Evolutionary conservation across 2,888 invertebrate species (phyloP).

Genomic region (Drosophila siamana): DNA sequence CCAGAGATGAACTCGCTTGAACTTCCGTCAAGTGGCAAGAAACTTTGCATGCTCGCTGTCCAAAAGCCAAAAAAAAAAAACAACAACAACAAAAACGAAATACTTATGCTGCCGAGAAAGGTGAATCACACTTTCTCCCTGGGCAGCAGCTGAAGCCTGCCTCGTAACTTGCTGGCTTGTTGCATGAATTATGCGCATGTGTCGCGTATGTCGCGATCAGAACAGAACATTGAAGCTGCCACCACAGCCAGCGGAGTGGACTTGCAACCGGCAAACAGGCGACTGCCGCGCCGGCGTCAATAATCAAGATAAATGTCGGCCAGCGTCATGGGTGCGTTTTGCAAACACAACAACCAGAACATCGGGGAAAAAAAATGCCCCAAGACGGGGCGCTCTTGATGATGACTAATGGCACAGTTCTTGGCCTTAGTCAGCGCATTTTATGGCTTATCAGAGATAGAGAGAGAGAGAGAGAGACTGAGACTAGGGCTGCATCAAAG

Average conservation of each 20-base stretch:
- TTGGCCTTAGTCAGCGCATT: slow-evolving; percentile 74
- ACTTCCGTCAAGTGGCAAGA: slow-evolving; percentile 60
- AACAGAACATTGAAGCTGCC: slow-evolving; percentile 20
- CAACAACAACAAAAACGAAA: neutral
- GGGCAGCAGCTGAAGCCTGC: slow-evolving; percentile 27
- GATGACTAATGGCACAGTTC: slow-evolving; percentile 73
- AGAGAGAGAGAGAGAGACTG: neutral
- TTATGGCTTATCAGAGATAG: slow-evolving; percentile 49
- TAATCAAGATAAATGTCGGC: slow-evolving; percentile 79
- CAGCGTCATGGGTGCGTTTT: slow-evolving; percentile 66
- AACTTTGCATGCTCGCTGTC: slow-evolving; percentile 42
- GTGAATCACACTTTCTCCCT: slow-evolving; percentile 77
- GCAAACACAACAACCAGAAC: neutral
- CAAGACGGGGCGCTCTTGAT: slow-evolving; percentile 52
- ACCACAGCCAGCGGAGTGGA: neutral
- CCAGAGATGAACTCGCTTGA: slow-evolving; percentile 68
- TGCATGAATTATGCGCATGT: slow-evolving; percentile 72
- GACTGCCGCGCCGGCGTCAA: slow-evolving; percentile 38
- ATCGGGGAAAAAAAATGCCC: slow-evolving; percentile 58
- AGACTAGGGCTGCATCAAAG: slow-evolving; percentile 48
- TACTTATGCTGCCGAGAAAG: slow-evolving; percentile 34
- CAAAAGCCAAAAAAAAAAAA: slow-evolving; percentile 5
- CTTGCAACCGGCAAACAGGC: slow-evolving; percentile 13
- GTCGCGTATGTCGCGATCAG: slow-evolving; percentile 24
- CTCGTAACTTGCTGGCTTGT: slow-evolving; percentile 26